A percentile compares a stretch with the other conserved stretches of the same genome.
These are phyloP conservation scores for Dasysyrphus albostriatus DNA, from an alignment of 2,888 invertebrate genomes.

Conservation along the genomic window DNA sequence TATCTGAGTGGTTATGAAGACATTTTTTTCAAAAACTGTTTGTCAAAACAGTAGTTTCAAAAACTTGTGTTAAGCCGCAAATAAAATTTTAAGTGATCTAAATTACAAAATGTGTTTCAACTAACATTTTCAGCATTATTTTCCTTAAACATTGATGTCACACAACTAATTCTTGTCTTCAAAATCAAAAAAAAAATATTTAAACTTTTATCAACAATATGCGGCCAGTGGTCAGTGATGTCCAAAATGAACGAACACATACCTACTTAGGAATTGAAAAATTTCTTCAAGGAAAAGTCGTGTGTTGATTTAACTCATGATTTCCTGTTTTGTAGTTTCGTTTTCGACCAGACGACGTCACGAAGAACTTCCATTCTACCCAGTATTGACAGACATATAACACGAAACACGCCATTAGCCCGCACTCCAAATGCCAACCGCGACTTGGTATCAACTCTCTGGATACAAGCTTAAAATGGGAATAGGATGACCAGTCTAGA, in stretches of 20 bases:
- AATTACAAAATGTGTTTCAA: no score
- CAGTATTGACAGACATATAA: slow-evolving; percentile 46
- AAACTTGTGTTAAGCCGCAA: no score
- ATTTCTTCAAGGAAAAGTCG: slow-evolving; percentile 74
- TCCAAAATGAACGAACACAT: slow-evolving; percentile 6
- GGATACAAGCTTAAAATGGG: neutral
- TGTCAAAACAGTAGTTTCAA: no score
- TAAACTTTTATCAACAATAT: neutral
- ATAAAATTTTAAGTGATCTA: no score
- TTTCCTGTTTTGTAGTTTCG: slow-evolving; percentile 70
- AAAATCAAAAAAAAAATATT: neutral
- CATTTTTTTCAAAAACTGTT: no score
- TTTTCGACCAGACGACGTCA: slow-evolving; percentile 58
- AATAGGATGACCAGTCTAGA: slow-evolving; percentile 43
- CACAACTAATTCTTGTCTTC: neutral
- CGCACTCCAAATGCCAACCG: slow-evolving; percentile 24
- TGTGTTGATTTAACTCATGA: slow-evolving; percentile 74
- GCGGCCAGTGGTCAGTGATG: neutral
- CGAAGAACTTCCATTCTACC: slow-evolving; percentile 64
- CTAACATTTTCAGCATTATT: neutral
- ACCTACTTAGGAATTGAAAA: slow-evolving; percentile 22
- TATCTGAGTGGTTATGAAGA: no score
- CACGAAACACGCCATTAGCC: slow-evolving; percentile 68
- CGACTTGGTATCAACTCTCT: neutral
- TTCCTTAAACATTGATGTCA: neutral